These are phyloP conservation scores for Pseudomyrmex flavicornis DNA, from an alignment of 1,140 invertebrate species.

Conservation along the genomic window DNA sequence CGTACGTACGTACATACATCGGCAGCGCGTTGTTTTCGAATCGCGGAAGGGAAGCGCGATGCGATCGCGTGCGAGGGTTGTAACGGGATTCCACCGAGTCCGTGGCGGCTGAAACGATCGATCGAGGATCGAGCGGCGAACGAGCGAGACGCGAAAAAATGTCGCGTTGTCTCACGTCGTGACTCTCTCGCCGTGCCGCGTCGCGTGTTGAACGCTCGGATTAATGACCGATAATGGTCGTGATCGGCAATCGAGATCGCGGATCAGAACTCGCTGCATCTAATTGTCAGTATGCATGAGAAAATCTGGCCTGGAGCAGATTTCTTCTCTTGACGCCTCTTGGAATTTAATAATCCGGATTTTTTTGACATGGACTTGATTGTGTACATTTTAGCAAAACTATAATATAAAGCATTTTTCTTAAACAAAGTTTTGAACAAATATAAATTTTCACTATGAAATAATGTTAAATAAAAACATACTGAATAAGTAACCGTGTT, in stretches of 20 bases:
- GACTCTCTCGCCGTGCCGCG: constrained; percentile 50
- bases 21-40: constrained; percentile 60
- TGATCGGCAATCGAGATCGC: constrained; percentile 51
- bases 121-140: constrained; percentile 65
- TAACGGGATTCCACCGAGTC: constrained; percentile 74
- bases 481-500: too few species aligned
- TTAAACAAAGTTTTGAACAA: background rate
- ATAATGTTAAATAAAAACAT: background rate
- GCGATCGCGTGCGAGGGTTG: constrained; percentile 73
- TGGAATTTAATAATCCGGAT: background rate
- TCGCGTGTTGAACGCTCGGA: constrained; percentile 8
- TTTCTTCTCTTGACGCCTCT: background rate
- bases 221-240: constrained; percentile 64
- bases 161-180: constrained; percentile 51
- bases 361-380: background rate
- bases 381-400: background rate
- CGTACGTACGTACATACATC: background rate
- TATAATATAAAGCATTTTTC: too few species aligned
- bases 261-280: background rate
- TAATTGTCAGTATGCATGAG: background rate
- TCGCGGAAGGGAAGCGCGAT: constrained; percentile 75
- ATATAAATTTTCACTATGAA: background rate
- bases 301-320: background rate
- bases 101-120: constrained; percentile 68
- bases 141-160: constrained; percentile 65